Evolutionary conservation across 2,797 vertebrate genomes (phyloP).

Genomic region (Holocentrus rufus): DNA sequence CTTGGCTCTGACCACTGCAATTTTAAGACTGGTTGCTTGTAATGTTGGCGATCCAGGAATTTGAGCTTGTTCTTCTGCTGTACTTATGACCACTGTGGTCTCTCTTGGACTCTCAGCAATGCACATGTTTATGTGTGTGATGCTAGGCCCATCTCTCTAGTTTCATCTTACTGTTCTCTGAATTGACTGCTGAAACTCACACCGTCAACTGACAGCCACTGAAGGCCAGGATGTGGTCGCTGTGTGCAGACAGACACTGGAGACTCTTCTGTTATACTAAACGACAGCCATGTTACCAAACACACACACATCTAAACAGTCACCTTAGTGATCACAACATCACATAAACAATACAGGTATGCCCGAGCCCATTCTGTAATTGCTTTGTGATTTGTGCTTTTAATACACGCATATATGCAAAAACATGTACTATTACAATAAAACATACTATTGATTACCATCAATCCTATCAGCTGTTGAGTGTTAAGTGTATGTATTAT

Average conservation of each 20-base stretch:
- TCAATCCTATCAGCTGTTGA: not conserved
- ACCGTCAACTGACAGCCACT: conserved; percentile 57
- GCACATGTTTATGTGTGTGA: conserved; percentile 32
- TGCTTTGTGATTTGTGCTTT: not conserved
- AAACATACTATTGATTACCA: not conserved
- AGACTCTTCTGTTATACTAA: conserved; percentile 47
- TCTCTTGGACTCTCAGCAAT: conserved; percentile 31
- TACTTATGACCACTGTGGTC: too few species aligned
- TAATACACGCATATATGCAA: not conserved
- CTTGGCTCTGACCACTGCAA: too few species aligned
- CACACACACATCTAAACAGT: conserved; percentile 31
- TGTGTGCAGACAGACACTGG: conserved; percentile 58
- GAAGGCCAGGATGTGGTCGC: conserved; percentile 45
- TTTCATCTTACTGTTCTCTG: conserved; percentile 48
- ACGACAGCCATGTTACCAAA: conserved; percentile 45
- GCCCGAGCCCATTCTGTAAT: not conserved
- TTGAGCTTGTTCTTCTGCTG: too few species aligned
- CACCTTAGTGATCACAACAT: conserved; percentile 52
- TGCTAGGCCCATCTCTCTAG: conserved; percentile 39
- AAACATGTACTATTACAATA: not conserved
- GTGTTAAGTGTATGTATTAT: conserved; percentile 3
- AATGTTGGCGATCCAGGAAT: too few species aligned
- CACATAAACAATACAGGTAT: conserved; percentile 24
- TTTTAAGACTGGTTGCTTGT: too few species aligned
- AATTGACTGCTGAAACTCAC: conserved; percentile 71